Base-by-base conservation (phyloP, 2,113 vertebrate genomes). In the Podarcis cretensis region DNA sequence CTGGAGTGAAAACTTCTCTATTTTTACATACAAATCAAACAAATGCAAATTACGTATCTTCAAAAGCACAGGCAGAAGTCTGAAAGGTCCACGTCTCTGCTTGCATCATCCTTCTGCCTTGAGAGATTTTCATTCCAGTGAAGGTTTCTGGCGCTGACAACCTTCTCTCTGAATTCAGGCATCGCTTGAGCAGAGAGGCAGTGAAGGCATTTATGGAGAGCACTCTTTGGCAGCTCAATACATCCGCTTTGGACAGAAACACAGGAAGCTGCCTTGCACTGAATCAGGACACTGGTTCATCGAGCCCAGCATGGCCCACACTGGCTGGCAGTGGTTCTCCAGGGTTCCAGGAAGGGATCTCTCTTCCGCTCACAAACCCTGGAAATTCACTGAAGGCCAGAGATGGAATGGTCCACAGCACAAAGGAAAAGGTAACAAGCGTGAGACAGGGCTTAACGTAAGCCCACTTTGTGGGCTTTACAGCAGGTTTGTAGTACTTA, bases 401-500 rank as follows among this genome's bases (percentile, higher is more conserved):
- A 74, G 27, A 66, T 63, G 30, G 12, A 74, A 65, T 9, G 30
- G 68, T 13, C 8, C 37, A 25, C 68, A 20, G 8, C 16, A 3
- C 25, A 82, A 21, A 74, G 27, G 32, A 20, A 18, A 20, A 65
- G 10, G 5, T 21, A 37, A 20, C 25, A 77, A 77, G 27, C 1
- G 16, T 54, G 1, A 73, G 54, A 40, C 13, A 57, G 20, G n/a
- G 54, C 54, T 37, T 10, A 75, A 82, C 27, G 21, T 25, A 54
- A 71, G 40, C 14, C 5, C 8, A 32, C 65, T 8, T 16, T 57
- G 30, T 10, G 54, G 48, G 57, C 18, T 76, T 68, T 4, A 0
- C 20, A 4, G 7, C 4, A 69, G 37, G 75, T 73, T 48, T 20
- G 16, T 0, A 0, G 6, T 59, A 96, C 97, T 98, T 96, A 99